These are phyloP conservation scores for Austrolebias charrua DNA, from an alignment of 2,797 vertebrate genomes.

Conservation along the genomic window DNA sequence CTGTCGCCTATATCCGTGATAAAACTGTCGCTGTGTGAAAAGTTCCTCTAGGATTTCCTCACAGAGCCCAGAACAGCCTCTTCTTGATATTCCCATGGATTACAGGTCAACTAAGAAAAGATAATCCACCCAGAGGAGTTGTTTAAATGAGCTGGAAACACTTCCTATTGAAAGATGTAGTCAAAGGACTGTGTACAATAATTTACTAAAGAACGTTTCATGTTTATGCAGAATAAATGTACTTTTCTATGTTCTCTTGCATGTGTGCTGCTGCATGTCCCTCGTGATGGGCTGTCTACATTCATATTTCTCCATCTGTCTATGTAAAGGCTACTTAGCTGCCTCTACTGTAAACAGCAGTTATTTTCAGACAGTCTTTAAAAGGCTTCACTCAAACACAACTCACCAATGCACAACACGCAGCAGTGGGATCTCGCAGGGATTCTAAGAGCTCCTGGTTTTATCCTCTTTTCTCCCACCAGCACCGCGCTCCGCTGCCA, in stretches of 20 bases:
- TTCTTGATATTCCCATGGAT: slow-evolving; percentile 21
- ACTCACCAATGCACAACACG: slow-evolving; percentile 30
- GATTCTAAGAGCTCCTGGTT: slow-evolving; percentile 61
- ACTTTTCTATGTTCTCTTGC: neutral
- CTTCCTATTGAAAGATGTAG: slow-evolving; percentile 12
- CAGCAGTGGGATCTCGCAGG: slow-evolving; percentile 49
- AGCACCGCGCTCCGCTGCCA: slow-evolving; percentile 34
- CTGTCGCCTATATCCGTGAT: slow-evolving; percentile 12
- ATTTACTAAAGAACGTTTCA: slow-evolving; percentile 5
- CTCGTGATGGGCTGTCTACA: slow-evolving; percentile 54
- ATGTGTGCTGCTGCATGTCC: slow-evolving; percentile 15
- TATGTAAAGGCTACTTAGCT: slow-evolving; percentile 43
- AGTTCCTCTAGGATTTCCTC: slow-evolving; percentile 35
- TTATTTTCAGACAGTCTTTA: slow-evolving; percentile 67
- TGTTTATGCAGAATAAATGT: slow-evolving; percentile 7
- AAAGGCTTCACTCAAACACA: slow-evolving; percentile 55
- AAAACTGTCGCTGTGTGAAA: slow-evolving; percentile 21
- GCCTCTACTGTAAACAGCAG: slow-evolving; percentile 59
- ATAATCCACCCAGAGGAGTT: slow-evolving; percentile 6
- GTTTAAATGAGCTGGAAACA: slow-evolving; percentile 24
- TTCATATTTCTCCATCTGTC: slow-evolving; percentile 66
- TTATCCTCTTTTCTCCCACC: slow-evolving; percentile 39
- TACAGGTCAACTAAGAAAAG: slow-evolving; percentile 11
- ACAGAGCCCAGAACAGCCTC: slow-evolving; percentile 15
- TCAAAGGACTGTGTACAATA: slow-evolving; percentile 15